Evolutionary conservation across 2,113 vertebrate species (phyloP), one percentile per base, ranked within the genome.

Genomic region (Canis aureus): DNA sequence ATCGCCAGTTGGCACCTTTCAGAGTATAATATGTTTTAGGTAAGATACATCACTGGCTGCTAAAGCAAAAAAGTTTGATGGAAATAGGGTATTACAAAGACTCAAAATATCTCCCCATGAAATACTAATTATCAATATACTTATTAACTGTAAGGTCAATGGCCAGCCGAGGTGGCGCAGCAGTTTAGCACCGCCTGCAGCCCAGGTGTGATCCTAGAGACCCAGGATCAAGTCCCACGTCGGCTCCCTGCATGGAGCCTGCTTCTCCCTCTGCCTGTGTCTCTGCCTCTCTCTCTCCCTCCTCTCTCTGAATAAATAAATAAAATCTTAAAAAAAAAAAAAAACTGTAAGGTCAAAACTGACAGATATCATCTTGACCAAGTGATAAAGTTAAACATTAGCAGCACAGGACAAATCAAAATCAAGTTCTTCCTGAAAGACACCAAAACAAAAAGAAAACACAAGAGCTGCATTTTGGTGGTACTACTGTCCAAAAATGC

Each of bases 101-200:
- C 57, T 95, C 60, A 89, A 94, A 80, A 32, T 55, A 66, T n/a
- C 76, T 74, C 67, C 76, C 17, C 67, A 90, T 38, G 90, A 91
- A 92, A 82, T 66, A 69, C 32, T 43, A 81, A 80, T 22, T 92
- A 92, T 84, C 13, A 88, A 90, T 13, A 93, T 3, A 91, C 19
- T 96, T 53, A 84, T 67, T 82, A 95, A 85, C 7, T 84, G 0
- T 74, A 83, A 62, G 17, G 23, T 84, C 59, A 87, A 89, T 43
- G 43, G 43, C 43, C 5, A 43, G 43, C 43, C 6, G 43, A 43
- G 43, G 43, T 43, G 43, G 43, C 6, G 43, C 43, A 43, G 43
- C 43, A 43, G 43, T 43, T 43, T 43, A 43, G 43, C 43, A 43
- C 43, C 7, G 7, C 43, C 7, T 43, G 43, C 43, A 43, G 43